Evolutionary conservation across 2,888 invertebrate genomes (phyloP), one percentile per base, ranked within the genome.

Genomic region (Pyrrhosoma nymphula): DNA sequence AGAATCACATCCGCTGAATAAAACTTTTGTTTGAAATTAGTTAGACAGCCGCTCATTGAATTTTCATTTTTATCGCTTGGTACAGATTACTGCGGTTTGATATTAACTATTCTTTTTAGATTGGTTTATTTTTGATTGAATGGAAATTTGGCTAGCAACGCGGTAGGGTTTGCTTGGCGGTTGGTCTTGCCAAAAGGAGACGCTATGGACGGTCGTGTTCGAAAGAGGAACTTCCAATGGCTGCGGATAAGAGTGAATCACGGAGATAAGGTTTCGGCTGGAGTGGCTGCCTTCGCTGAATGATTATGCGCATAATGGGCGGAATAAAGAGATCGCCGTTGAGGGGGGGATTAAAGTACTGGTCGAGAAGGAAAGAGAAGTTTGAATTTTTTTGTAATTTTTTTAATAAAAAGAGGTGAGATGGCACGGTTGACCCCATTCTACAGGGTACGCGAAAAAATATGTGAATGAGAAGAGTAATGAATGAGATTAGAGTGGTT

Each of bases 81-180:
- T n/a, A n/a, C n/a, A n/a, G n/a, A n/a, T n/a, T n/a, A n/a, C n/a
- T n/a, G n/a, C n/a, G n/a, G n/a, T n/a, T n/a, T n/a, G n/a, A n/a
- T n/a, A n/a, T n/a, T n/a, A n/a, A n/a, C n/a, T n/a, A n/a, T n/a
- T n/a, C n/a, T n/a, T n/a, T 12, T 1, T 55, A 35, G 30, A 23
- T 90, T 16, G 90, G 18, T 30, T 30, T 10, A 10, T 75, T 23
- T 91, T 91, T 91, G 60, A 91, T 91, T 93, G 39, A 12, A 93
- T 93, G 63, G 47, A 39, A 69, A 93, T 39, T 69, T 18, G 60
- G 23, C 26, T 69, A 1, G 69, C 8, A 26, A 0, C 8, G 56
- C 56, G 56, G n/a, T 56, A n/a, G n/a, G n/a, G n/a, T n/a, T n/a
- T 12, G 56, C 16, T 56, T 56, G 16, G 16, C 16, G 30, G n/a